These are phyloP conservation scores for Drosophila arizonae DNA, from an alignment of 1,140 invertebrate genomes.

Conservation along the genomic window DNA sequence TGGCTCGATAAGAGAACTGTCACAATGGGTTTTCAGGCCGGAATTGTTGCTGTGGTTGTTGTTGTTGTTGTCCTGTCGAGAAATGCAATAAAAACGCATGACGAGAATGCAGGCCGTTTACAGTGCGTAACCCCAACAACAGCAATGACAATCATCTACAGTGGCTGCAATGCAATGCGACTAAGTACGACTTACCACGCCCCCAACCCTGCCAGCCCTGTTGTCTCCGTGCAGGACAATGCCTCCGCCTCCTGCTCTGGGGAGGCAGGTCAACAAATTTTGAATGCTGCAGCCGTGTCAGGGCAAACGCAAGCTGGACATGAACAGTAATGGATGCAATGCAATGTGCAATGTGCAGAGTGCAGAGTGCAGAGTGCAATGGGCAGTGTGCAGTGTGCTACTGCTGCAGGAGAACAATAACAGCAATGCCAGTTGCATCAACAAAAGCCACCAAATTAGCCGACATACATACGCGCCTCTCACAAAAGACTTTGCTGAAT, in stretches of 20 bases:
- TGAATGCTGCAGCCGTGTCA: constrained; percentile 18
- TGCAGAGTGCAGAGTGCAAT: background rate
- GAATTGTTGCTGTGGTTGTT: background rate
- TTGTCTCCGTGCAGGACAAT: constrained; percentile 29
- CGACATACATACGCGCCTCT: constrained; percentile 55
- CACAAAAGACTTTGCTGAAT: constrained; percentile 10
- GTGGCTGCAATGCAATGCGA: constrained; percentile 49
- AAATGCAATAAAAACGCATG: constrained; percentile 49
- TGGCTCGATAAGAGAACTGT: background rate
- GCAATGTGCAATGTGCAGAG: constrained; percentile 12
- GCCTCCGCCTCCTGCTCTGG: constrained; percentile 25
- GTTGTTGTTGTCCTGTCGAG: constrained; percentile 7
- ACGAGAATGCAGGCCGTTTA: constrained; percentile 24
- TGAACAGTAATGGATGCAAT: constrained; percentile 29
- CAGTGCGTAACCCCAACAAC: constrained; percentile 11
- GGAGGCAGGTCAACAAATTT: constrained; percentile 9
- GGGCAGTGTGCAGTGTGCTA: background rate
- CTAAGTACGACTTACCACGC: constrained; percentile 53
- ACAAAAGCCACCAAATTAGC: constrained; percentile 77
- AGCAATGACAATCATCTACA: constrained; percentile 11
- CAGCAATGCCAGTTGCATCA: constrained; percentile 51
- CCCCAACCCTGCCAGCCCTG: background rate
- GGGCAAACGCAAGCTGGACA: constrained; percentile 6
- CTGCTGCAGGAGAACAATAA: constrained; percentile 24
- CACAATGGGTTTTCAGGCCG: constrained; percentile 4